Conservation (phyloP, 2,113 vertebrate genomes). For the Sphyrna mokarran region DNA sequence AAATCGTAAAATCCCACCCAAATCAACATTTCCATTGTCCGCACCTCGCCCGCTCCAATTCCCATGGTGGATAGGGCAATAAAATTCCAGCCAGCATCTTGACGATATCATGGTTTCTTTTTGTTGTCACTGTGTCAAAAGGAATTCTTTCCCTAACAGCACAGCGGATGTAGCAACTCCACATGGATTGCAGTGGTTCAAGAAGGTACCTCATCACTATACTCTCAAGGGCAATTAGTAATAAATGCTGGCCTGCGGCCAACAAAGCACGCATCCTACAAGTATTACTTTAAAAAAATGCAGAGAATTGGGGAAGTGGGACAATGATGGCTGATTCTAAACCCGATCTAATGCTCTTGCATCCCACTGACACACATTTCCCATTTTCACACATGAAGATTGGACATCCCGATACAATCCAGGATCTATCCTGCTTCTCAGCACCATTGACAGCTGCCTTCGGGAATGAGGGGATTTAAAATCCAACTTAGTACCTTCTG, state of each 20-base stretch:
- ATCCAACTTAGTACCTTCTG: neutral
- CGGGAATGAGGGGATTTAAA: neutral
- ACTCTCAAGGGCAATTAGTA: neutral
- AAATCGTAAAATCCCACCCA: no score
- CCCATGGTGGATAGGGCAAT: no score
- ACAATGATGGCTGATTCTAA: neutral
- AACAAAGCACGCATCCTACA: neutral
- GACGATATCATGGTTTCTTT: neutral
- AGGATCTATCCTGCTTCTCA: neutral
- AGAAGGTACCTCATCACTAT: neutral
- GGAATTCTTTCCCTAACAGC: neutral
- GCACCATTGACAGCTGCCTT: neutral
- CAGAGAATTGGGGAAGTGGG: neutral
- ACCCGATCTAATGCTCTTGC: neutral
- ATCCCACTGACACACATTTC: neutral
- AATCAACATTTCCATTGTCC: no score
- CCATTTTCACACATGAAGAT: neutral
- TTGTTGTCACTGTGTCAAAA: neutral
- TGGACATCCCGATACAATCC: neutral
- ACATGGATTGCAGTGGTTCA: neutral
- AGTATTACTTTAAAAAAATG: neutral
- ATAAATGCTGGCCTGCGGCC: neutral
- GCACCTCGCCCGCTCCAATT: no score
- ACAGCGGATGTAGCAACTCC: no score
- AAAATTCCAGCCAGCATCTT: no score